These are phyloP conservation scores for Cottus gobio DNA, from an alignment of 2,113 vertebrate genomes.

Conservation along the genomic window DNA sequence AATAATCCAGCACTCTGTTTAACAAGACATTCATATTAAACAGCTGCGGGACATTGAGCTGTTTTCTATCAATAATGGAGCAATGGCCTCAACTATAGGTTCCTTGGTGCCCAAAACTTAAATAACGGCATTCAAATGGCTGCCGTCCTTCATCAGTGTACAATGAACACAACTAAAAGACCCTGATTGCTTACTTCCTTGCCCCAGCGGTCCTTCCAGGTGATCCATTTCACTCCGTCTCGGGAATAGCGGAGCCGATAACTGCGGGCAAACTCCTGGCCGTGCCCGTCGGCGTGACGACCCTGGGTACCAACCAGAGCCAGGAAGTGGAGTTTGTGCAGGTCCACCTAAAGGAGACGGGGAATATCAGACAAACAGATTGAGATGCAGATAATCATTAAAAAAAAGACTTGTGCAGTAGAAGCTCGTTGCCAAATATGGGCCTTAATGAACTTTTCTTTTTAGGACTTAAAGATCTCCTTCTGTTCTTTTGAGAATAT, in stretches of 20 bases:
- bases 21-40: constrained; percentile 27
- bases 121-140: constrained; percentile 15
- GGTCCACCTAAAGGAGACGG: constrained; percentile 81
- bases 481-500: not conserved
- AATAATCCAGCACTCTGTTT: constrained; percentile 27
- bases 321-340: constrained; percentile 87
- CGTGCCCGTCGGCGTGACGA: constrained; percentile 91
- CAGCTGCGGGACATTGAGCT: constrained; percentile 13
- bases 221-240: constrained; percentile 89
- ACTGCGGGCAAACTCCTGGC: constrained; percentile 91
- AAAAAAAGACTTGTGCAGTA: not conserved
- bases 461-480: not conserved
- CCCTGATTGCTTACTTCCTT: constrained; percentile 83
- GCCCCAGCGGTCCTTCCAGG: constrained; percentile 92
- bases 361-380: not conserved
- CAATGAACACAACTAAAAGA: not conserved
- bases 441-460: not conserved
- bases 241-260: constrained; percentile 92
- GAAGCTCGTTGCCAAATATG: not conserved
- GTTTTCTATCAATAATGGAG: constrained; percentile 17
- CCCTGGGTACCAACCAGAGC: constrained; percentile 94
- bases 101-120: not conserved
- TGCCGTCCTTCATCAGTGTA: not conserved
- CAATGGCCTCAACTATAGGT: not conserved
- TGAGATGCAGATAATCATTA: not conserved